A percentile compares a stretch with the other conserved stretches of the same genome.
Evolutionary conservation across 2,888 invertebrate species (phyloP).

Genomic region (Furcula furcula): DNA sequence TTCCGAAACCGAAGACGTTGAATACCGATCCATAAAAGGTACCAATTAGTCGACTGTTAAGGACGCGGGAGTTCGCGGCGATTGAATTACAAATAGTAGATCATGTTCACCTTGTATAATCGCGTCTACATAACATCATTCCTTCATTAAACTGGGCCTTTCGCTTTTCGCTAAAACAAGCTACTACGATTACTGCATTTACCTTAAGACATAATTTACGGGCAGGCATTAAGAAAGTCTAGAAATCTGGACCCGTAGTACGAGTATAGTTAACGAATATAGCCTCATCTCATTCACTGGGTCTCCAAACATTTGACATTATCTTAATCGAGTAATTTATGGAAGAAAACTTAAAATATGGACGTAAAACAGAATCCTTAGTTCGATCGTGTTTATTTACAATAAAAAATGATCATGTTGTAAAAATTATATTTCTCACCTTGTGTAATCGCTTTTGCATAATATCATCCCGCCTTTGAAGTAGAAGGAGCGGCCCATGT

Average conservation of each 20-base stretch:
- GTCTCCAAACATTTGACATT: no score
- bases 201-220: no score
- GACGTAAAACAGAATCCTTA: neutral
- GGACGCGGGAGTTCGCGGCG: constrained; percentile 28
- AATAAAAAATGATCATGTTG: neutral
- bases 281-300: no score
- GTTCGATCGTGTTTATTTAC: neutral
- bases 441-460: constrained; percentile 97
- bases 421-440: constrained; percentile 83
- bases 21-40: constrained; percentile 53
- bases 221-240: no score
- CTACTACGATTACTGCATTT: no score
- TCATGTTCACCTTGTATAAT: constrained; percentile 92
- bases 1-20: constrained; percentile 43
- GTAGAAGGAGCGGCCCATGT: constrained; percentile 95
- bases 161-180: no score
- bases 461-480: constrained; percentile 96
- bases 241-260: no score
- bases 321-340: no score
- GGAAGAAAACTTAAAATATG: no score
- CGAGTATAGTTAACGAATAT: no score
- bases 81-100: constrained; percentile 25
- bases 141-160: constrained; percentile 65
- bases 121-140: constrained; percentile 97
- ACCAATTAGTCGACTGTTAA: constrained; percentile 53